Percentiles rank a stretch among this genome's conserved stretches.
Conservation (phyloP, 2,113 vertebrate species). For the Baryphthengus martii region DNA sequence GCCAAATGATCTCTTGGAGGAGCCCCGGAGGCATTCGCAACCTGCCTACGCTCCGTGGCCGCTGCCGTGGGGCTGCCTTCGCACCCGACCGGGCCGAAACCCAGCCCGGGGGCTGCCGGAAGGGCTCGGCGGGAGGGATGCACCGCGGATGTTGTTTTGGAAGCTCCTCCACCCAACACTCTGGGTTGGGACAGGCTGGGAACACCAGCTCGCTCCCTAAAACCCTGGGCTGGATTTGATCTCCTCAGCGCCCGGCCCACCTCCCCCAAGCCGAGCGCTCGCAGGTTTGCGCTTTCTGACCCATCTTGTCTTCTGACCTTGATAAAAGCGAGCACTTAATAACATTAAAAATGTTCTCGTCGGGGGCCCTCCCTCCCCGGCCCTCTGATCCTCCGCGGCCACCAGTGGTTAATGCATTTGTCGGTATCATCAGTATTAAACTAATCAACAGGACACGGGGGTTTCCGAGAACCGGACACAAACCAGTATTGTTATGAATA, state of each 20-base stretch:
- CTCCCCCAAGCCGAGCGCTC: neutral
- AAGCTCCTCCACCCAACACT: fast-evolving
- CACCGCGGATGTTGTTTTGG: fast-evolving
- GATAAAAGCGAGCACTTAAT: conserved; percentile 60
- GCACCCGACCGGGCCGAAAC: fast-evolving
- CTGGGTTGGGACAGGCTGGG: neutral
- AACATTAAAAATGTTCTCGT: conserved; percentile 43
- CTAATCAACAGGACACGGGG: conserved; percentile 57
- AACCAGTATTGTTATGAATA: conserved; percentile 64
- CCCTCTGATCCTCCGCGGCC: neutral
- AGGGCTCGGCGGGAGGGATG: neutral
- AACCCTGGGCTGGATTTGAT: neutral
- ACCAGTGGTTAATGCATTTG: conserved; percentile 29
- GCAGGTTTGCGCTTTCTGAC: neutral
- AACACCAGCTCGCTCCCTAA: neutral
- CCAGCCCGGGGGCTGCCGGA: neutral
- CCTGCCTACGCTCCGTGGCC: neutral
- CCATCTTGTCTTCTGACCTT: conserved; percentile 46
- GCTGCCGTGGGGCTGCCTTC: neutral
- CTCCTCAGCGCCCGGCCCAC: neutral
- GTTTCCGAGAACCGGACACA: conserved; percentile 48
- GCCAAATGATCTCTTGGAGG: conserved; percentile 30
- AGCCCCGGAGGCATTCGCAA: neutral
- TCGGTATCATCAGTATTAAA: conserved; percentile 55
- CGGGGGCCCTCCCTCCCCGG: neutral